Percentiles rank a stretch among this genome's conserved stretches.
phyloP scores from a whole-genome alignment of 2,888 invertebrate species.

The Dicranocentrus wangi region DNA sequence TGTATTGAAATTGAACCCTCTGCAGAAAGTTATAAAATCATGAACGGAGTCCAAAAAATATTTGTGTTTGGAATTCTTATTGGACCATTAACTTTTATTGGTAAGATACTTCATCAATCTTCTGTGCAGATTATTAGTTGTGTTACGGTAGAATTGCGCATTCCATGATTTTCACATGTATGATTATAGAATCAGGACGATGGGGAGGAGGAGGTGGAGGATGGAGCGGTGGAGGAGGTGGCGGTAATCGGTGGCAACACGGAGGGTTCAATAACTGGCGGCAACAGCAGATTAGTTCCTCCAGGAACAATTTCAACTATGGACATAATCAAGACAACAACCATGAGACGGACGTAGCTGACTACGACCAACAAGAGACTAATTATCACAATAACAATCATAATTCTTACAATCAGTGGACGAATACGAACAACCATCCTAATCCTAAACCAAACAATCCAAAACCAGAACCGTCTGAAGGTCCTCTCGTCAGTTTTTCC shows the following conservation, averaged over 20 bases:
- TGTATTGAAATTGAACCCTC: no score
- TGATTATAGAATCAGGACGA: not conserved
- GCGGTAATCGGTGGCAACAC: constrained; percentile 26
- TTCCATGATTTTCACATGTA: not conserved
- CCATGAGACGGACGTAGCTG: not conserved
- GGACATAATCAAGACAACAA: constrained; percentile 9
- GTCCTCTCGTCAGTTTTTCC: not conserved
- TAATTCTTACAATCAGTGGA: not conserved
- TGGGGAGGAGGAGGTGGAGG: constrained; percentile 30
- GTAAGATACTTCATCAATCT: not conserved
- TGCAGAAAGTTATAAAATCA: no score
- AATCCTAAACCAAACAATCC: no score
- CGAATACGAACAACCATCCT: not conserved
- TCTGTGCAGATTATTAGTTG: no score
- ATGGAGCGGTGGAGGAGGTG: not conserved
- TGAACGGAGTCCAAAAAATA: no score
- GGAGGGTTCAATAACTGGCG: constrained; percentile 22
- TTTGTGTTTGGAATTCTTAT: no score
- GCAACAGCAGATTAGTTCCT: constrained; percentile 14
- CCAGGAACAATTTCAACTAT: constrained; percentile 1
- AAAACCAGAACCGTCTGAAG: not conserved
- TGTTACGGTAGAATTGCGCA: not conserved
- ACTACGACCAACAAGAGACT: not conserved
- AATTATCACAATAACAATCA: not conserved
- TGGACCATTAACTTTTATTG: not conserved